Evolutionary conservation across 2,888 invertebrate species (phyloP).

Genomic region (Nomada fabriciana): DNA sequence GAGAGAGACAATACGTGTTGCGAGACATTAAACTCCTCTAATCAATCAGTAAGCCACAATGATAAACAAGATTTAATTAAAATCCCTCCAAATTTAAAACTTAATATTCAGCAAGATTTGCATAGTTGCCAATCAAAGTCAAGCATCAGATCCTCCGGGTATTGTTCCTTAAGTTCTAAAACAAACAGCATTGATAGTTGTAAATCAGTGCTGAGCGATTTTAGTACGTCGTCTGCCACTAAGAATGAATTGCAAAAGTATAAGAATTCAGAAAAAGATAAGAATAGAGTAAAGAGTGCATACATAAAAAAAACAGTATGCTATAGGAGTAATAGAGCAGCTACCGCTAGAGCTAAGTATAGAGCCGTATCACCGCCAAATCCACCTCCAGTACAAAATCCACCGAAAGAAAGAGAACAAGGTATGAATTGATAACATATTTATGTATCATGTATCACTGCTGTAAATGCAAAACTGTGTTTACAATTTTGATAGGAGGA

Average conservation of each 20-base stretch:
- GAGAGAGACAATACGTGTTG: conserved; percentile 16
- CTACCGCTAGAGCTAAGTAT: conserved; percentile 88
- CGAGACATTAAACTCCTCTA: conserved; percentile 14
- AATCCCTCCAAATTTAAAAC: conserved; percentile 23
- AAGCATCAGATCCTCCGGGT: conserved; percentile 57
- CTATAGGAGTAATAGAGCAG: conserved; percentile 86
- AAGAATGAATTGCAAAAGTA: conserved; percentile 67
- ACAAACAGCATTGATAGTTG: conserved; percentile 79
- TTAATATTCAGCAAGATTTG: conserved; percentile 39
- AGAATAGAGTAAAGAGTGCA: conserved; percentile 76
- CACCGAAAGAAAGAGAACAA: conserved; percentile 89
- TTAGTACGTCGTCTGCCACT: conserved; percentile 75
- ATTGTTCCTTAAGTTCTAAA: conserved; percentile 74
- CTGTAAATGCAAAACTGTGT: neutral
- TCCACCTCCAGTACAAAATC: conserved; percentile 85
- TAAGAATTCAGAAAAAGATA: conserved; percentile 73
- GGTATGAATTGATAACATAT: conserved; percentile 82
- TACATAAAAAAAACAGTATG: conserved; percentile 84
- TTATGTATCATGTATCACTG: neutral
- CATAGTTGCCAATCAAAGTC: conserved; percentile 63
- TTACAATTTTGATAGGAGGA: conserved; percentile 87
- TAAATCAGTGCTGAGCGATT: conserved; percentile 79
- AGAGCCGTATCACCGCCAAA: conserved; percentile 85
- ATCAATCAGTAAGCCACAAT: conserved; percentile 8
- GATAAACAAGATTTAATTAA: conserved; percentile 28